Base-by-base conservation (phyloP, 2,888 invertebrate species). In the Gonocerus acuteangulatus region DNA sequence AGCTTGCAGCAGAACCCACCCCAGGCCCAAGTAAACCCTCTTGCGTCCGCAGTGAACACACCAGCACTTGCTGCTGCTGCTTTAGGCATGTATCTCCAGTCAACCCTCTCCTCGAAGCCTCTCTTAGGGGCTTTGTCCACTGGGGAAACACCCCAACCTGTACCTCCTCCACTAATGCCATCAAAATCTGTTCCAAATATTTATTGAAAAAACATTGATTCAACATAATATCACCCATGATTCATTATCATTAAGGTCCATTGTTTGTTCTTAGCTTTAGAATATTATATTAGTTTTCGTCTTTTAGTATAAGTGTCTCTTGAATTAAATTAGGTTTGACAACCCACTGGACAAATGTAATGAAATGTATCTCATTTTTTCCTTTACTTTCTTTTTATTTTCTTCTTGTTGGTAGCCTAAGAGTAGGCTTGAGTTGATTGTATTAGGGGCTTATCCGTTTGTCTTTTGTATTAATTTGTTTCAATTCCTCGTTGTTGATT, bases 41-140 rank as follows among this genome's bases (percentile, higher is more conserved):
- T 68, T 16, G 65, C 65, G 1, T 48, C 66, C 11, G 61, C 64
- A 15, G 65, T 66, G 19, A 27, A 65, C 11, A 77, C 80, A 45
- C 69, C 75, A 15, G 80, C 81, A 63, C 73, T 84, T 67, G 76
- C 83, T 18, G 75, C 77, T 15, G 78, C 75, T 62, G 79, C 81
- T 60, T 73, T 86, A 48, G 80, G 78, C 63, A 76, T 77, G 62
- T 51, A 42, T 39, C 54, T 54, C 22, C 54, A 54, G 54, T 54
- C 54, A 22, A 39, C 54, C 36, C 34, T 39, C 22, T 39, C 39
- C 22, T 54, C 39, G 39, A 54, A 39, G 16, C 54, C 54, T 22
- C 54, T 56, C 23, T 18, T 60, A 22, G 15, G n/a, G 15, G 15
- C 54, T 39, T 27, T 34, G 18, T 34, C 19, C 19, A 18, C 51